These are phyloP conservation scores for Stenotaenia linearis DNA, from an alignment of 2,888 invertebrate species.

Conservation along the genomic window DNA sequence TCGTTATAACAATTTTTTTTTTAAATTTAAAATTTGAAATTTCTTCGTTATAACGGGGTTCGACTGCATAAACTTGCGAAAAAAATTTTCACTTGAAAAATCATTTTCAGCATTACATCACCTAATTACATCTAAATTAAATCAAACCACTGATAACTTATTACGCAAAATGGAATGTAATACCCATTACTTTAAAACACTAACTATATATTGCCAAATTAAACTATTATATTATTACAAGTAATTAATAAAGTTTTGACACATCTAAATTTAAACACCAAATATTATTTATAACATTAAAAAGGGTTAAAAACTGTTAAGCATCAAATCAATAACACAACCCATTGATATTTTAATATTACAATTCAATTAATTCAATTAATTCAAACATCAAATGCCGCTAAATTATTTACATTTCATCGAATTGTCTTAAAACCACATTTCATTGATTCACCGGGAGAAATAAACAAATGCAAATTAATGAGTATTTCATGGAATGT, in stretches of 20 bases:
- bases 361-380: too few relatives aligned
- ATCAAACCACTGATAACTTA: not conserved
- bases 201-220: not conserved
- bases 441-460: too few relatives aligned
- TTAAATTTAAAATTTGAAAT: not conserved
- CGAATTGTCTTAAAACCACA: not conserved
- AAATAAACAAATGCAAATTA: not conserved
- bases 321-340: not conserved
- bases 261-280: not conserved
- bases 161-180: not conserved
- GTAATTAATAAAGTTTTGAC: not conserved
- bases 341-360: not conserved
- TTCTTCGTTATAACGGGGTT: too few relatives aligned
- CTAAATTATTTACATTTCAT: not conserved
- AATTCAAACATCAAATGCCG: not conserved
- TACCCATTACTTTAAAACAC: not conserved
- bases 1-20: not conserved
- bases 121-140: not conserved
- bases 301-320: not conserved
- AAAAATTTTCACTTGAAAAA: not conserved
- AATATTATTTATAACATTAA: not conserved
- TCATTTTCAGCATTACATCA: not conserved
- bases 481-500: conserved; percentile 4
- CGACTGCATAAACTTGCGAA: not conserved
- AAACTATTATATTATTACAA: not conserved